Conservation (phyloP, 1,140 invertebrate genomes). For the Papilio aristodemus region DNA sequence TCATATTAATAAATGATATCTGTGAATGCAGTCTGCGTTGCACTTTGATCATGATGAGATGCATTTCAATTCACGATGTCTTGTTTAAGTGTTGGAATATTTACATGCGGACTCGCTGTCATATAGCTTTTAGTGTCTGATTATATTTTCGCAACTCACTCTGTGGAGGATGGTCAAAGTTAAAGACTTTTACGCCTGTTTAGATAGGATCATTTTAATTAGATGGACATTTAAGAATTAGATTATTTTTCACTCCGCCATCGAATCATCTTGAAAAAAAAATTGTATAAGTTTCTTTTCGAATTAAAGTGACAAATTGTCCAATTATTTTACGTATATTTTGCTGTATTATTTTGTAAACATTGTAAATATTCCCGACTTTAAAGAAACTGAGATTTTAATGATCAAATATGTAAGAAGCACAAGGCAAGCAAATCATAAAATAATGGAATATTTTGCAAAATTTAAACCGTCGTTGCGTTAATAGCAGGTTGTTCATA, state of each 20-base stretch:
- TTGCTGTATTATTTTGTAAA: too few species aligned
- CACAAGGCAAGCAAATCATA: constrained; percentile 5
- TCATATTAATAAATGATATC: constrained; percentile 21
- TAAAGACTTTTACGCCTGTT: background rate
- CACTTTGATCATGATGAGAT: constrained; percentile 22
- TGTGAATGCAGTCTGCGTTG: constrained; percentile 9
- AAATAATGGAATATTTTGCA: constrained; percentile 31
- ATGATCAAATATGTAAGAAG: constrained; percentile 1
- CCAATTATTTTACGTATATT: background rate
- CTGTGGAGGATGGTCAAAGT: background rate
- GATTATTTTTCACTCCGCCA: too few species aligned
- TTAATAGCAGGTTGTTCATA: constrained; percentile 32
- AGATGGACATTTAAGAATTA: too few species aligned
- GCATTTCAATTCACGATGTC: constrained; percentile 20
- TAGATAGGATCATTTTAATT: too few species aligned
- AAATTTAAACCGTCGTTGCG: constrained; percentile 23
- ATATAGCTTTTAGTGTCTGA: background rate
- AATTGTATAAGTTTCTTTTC: too few species aligned
- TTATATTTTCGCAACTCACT: background rate
- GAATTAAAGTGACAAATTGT: too few species aligned
- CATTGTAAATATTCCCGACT: too few species aligned
- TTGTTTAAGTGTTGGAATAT: constrained; percentile 8
- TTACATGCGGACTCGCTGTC: background rate
- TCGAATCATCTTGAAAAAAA: too few species aligned
- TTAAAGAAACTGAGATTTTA: constrained; percentile 1